A percentile compares a stretch with the other conserved stretches of the same genome.
Evolutionary conservation across 2,113 vertebrate genomes (phyloP).

Genomic region (Excalfactoria chinensis): DNA sequence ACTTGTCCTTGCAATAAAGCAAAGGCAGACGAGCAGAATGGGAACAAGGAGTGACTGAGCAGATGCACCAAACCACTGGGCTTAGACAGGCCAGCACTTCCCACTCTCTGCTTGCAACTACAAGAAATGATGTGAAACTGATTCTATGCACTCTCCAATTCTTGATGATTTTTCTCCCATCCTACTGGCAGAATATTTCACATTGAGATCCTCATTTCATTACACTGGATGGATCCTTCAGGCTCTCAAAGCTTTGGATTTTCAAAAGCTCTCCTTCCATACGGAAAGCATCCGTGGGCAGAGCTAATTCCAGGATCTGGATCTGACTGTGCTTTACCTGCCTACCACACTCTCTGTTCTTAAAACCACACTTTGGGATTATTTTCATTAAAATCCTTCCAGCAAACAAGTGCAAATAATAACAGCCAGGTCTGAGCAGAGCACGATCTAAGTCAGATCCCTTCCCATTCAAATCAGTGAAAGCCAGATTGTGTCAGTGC

Average conservation of each 20-base stretch:
- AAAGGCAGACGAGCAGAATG: not conserved
- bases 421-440: not conserved
- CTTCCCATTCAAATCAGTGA: not conserved
- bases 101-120: not conserved
- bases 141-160: not conserved
- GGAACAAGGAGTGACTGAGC: not conserved
- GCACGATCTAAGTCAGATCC: not conserved
- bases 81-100: not conserved
- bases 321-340: not conserved
- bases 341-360: not conserved
- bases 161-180: not conserved
- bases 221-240: not conserved
- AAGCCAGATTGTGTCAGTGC: not conserved
- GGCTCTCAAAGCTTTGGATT: not conserved
- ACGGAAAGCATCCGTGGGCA: fast-evolving
- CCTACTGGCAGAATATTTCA: not conserved
- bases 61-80: not conserved
- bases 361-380: not conserved
- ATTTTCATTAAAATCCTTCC: conserved; percentile 1
- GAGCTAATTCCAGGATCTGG: not conserved
- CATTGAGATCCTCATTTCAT: not conserved
- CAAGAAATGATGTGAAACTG: not conserved
- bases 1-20: not conserved
- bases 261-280: not conserved
- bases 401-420: not conserved